These are phyloP conservation scores for Oreonectes daqikongensis DNA, from an alignment of 2,797 vertebrate species.

Conservation along the genomic window DNA sequence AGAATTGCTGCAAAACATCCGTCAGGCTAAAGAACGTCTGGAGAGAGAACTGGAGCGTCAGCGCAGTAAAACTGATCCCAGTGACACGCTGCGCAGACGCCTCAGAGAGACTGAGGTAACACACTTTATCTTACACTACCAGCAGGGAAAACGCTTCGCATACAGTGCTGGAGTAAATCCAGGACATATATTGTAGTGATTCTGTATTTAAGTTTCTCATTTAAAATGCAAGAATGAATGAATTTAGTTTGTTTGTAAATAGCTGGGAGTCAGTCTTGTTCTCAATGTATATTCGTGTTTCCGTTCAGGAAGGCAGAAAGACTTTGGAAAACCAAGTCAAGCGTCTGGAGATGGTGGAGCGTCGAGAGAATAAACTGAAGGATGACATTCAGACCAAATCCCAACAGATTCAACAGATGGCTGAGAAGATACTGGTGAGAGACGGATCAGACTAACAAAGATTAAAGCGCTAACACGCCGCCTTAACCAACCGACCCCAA, in stretches of 20 bases:
- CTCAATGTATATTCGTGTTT: constrained; percentile 23
- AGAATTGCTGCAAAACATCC: constrained; percentile 92
- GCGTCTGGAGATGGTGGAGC: constrained; percentile 94
- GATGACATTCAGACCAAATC: constrained; percentile 98
- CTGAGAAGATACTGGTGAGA: constrained; percentile 90
- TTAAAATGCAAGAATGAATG: too few species aligned
- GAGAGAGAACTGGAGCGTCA: constrained; percentile 93
- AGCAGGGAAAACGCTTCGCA: too few species aligned
- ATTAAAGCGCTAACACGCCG: constrained; percentile 29
- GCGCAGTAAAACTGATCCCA: constrained; percentile 88
- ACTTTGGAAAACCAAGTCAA: constrained; percentile 93
- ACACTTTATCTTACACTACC: not conserved
- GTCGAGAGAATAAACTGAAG: constrained; percentile 94
- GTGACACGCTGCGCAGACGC: constrained; percentile 92
- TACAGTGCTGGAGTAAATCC: too few species aligned
- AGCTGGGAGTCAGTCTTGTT: too few species aligned
- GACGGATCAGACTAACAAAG: constrained; percentile 29
- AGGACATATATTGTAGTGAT: too few species aligned
- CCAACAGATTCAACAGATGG: constrained; percentile 99
- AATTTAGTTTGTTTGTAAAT: too few species aligned
- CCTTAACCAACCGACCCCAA: constrained; percentile 17
- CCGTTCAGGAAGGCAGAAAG: constrained; percentile 55
- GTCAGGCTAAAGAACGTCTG: constrained; percentile 87
- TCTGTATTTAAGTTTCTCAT: too few species aligned
- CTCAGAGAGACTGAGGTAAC: constrained; percentile 91